phyloP scores from a whole-genome alignment of 2,797 vertebrate species.

The Aselliscus stoliczkanus region DNA sequence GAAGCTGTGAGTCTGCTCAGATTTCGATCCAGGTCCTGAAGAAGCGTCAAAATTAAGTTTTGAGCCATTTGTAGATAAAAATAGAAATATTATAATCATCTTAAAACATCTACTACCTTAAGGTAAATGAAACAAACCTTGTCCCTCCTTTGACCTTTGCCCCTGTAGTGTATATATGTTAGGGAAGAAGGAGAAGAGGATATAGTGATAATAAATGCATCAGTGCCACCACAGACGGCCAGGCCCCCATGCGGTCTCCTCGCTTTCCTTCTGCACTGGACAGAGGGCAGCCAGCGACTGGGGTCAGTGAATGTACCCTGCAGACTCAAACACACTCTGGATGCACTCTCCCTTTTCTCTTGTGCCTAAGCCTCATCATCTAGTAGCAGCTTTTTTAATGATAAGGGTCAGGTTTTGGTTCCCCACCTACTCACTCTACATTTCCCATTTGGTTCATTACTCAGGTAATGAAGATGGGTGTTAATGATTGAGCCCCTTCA shows the following conservation, averaged over 20 bases:
- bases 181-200: not conserved
- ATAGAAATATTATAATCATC: not conserved
- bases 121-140: not conserved
- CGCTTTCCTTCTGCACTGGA: too few relatives aligned
- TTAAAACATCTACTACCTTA: not conserved
- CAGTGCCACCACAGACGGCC: not conserved
- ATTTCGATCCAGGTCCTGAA: conserved; percentile 86
- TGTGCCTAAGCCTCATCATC: not conserved
- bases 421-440: not conserved
- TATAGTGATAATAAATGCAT: not conserved
- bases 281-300: not conserved
- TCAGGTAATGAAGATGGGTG: not conserved
- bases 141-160: not conserved
- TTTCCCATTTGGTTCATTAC: not conserved
- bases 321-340: not conserved
- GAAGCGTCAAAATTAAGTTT: not conserved
- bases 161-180: not conserved
- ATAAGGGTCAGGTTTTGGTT: not conserved
- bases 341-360: not conserved
- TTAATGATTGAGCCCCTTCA: not conserved
- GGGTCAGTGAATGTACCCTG: not conserved
- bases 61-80: not conserved
- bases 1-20: conserved; percentile 84
- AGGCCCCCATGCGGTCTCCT: not conserved
- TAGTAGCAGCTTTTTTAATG: not conserved